phyloP scores from a whole-genome alignment of 2,113 vertebrate species.

The Apodemus sylvaticus region DNA sequence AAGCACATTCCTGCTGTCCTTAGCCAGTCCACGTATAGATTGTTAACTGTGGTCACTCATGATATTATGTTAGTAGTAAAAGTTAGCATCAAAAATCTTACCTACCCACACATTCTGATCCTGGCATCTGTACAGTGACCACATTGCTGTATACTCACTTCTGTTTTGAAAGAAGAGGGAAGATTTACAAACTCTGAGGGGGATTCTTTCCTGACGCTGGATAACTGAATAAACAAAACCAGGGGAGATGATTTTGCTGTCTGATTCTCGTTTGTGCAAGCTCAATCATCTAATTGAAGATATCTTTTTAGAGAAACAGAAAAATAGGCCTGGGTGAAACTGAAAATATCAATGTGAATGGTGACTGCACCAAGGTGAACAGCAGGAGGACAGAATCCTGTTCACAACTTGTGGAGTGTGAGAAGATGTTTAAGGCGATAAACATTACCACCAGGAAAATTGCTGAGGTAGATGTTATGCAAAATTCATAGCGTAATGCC shows the following conservation, averaged over 20 bases:
- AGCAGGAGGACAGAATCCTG: background rate
- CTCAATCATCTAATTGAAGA: conserved; percentile 70
- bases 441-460: background rate
- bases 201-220: conserved; percentile 35
- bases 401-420: background rate
- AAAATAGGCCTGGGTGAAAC: conserved; percentile 33
- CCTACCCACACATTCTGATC: background rate
- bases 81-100: background rate
- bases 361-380: background rate
- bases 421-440: conserved; percentile 26
- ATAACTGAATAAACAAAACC: conserved; percentile 35
- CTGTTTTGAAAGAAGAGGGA: conserved; percentile 5
- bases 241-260: conserved; percentile 63
- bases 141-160: background rate
- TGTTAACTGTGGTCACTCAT: background rate
- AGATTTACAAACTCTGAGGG: conserved; percentile 38
- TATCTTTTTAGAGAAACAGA: conserved; percentile 50
- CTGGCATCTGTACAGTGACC: background rate
- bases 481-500: conserved; percentile 14
- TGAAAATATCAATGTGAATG: background rate
- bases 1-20: background rate
- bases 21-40: background rate
- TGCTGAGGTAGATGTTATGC: background rate
- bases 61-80: background rate
- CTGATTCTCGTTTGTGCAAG: conserved; percentile 9